phyloP scores from a whole-genome alignment of 2,113 vertebrate species.

The Corythornis madagascariensis region DNA sequence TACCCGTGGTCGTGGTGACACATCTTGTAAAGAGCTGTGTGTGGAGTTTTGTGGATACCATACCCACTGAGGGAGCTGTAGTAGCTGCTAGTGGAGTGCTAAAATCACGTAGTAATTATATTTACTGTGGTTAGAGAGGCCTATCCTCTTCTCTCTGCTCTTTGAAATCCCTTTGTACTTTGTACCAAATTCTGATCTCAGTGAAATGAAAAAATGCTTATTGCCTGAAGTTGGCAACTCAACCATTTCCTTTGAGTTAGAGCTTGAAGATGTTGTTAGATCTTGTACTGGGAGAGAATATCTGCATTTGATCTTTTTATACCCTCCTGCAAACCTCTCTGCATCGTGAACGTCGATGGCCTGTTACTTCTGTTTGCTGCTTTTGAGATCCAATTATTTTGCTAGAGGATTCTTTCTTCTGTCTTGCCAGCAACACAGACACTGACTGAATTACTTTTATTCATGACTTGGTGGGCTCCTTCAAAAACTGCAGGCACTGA shows the following conservation, averaged over 20 bases:
- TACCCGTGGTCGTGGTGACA: background rate
- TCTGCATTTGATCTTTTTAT: background rate
- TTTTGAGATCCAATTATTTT: background rate
- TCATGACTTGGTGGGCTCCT: background rate
- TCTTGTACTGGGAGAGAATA: background rate
- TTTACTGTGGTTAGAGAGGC: background rate
- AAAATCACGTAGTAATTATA: background rate
- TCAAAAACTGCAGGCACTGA: background rate
- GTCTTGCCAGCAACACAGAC: background rate
- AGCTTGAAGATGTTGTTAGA: background rate
- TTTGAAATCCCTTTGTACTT: background rate
- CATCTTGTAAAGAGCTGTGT: background rate
- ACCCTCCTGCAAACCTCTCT: background rate
- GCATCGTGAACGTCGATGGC: background rate
- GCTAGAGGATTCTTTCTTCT: background rate
- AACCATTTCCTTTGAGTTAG: background rate
- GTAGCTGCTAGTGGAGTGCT: background rate
- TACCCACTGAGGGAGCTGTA: background rate
- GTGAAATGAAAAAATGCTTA: background rate
- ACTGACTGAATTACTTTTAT: background rate
- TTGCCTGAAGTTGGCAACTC: background rate
- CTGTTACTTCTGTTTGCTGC: background rate
- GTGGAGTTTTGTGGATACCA: background rate
- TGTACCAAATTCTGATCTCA: background rate
- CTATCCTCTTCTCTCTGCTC: background rate